A percentile compares a stretch with the other conserved stretches of the same genome.
Evolutionary conservation across 2,113 vertebrate genomes (phyloP).

Genomic region (Rhodinocichla rosea): DNA sequence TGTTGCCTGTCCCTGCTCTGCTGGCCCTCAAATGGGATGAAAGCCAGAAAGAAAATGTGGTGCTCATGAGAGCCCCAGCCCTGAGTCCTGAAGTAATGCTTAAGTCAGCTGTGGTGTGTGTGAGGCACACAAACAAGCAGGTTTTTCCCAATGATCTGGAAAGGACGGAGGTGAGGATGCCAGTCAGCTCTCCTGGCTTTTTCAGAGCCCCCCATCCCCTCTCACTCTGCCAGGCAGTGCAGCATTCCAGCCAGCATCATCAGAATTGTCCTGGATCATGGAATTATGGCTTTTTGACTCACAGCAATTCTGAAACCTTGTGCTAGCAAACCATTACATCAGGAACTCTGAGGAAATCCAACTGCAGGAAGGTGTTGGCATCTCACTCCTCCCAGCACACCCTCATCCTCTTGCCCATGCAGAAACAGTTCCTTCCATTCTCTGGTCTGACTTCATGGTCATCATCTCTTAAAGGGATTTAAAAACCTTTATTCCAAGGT

Average conservation of each 20-base stretch:
- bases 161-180: neutral
- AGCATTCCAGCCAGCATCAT: neutral
- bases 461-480: neutral
- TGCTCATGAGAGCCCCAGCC: neutral
- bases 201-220: neutral
- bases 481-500: neutral
- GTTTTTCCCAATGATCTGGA: neutral
- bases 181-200: neutral
- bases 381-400: neutral
- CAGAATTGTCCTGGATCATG: neutral
- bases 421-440: neutral
- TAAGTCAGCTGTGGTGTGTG: neutral
- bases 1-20: neutral
- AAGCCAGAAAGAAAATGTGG: neutral
- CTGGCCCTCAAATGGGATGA: neutral
- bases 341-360: neutral
- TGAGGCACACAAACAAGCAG: neutral
- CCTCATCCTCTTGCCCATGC: neutral
- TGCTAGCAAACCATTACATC: neutral
- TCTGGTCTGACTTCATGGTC: neutral
- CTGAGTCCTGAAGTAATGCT: neutral
- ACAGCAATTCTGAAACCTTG: neutral
- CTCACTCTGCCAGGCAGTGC: neutral
- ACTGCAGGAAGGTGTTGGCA: neutral
- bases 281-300: neutral